Evolutionary conservation across 2,888 invertebrate genomes (phyloP), one percentile per base, ranked within the genome.

Genomic region (Drosophila pegasa): DNA sequence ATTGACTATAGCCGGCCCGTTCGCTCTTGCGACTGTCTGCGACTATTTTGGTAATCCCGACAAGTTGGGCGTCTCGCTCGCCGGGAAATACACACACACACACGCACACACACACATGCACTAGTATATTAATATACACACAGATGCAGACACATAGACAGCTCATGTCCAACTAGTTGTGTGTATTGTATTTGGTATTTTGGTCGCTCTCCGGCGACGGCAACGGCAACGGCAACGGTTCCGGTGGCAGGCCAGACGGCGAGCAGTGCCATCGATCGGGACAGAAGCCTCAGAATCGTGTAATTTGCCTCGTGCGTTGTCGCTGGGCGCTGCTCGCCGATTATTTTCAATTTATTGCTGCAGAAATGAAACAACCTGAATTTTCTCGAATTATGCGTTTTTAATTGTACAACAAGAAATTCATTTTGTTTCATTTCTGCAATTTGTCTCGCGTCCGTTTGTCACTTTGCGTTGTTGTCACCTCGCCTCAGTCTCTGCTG

Each of bases 281-380:
- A 75, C 81, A 83, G 87, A 86, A 86, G 80, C 71, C 72, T 75
- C 86, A 88, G 80, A 87, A 88, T 88, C 88, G 83, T 83, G 83
- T 83, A 83, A 83, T 83, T 88, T 88, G 83, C 77, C 88, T 88
- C 83, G 88, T 83, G 83, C 88, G 83, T 88, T 81, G 68, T 48
- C 64, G 75, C 66, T 72, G 75, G 71, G 60, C 57, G 78, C 75
- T 73, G 77, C 59, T 72, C 52, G 73, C 70, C 58, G 54, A 64
- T 68, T 66, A 70, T 57, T 61, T 70, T 56, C 48, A 51, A 76
- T 74, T 63, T 56, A 74, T 74, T 63, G 62, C 68, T 43, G 58
- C 37, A 47, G 55, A 75, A 79, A 33, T 71, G 87, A 88, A 86
- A 77, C 79, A 79, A 72, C 69, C 67, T 79, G 87, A 82, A 87